A percentile compares a stretch with the other conserved stretches of the same genome.
Evolutionary conservation across 2,113 vertebrate species (phyloP).

Genomic region (Hippolais icterina): DNA sequence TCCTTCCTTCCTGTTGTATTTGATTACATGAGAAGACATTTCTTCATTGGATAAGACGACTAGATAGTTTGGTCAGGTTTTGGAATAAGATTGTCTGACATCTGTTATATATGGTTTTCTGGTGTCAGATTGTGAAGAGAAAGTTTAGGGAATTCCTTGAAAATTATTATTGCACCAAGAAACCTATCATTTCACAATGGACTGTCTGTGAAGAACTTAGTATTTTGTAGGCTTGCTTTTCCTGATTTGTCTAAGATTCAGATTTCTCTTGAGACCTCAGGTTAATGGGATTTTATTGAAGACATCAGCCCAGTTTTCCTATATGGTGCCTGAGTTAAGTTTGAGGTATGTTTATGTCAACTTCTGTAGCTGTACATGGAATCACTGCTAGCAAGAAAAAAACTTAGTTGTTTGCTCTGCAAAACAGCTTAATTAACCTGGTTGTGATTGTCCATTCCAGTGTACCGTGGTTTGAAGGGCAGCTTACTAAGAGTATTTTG

Average conservation of each 20-base stretch:
- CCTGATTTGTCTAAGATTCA: neutral
- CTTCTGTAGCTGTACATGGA: neutral
- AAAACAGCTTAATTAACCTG: neutral
- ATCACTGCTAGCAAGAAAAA: neutral
- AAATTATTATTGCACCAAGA: neutral
- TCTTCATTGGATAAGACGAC: neutral
- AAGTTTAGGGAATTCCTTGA: neutral
- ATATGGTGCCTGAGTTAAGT: neutral
- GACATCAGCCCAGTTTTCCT: neutral
- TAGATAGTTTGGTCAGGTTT: neutral
- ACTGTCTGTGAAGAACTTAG: neutral
- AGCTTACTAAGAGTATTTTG: neutral
- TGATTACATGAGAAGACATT: neutral
- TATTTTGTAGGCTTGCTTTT: neutral
- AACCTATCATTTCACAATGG: neutral
- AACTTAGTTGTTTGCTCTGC: neutral
- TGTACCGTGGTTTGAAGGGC: neutral
- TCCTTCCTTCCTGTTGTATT: neutral
- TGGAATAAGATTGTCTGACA: neutral
- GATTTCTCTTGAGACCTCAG: neutral
- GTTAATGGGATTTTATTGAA: neutral
- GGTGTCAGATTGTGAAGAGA: neutral
- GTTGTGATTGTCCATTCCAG: neutral
- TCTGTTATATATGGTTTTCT: neutral
- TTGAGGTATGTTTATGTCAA: neutral